These are phyloP conservation scores for Eidolon dupreanum DNA, from an alignment of 2,797 vertebrate species.

Conservation along the genomic window DNA sequence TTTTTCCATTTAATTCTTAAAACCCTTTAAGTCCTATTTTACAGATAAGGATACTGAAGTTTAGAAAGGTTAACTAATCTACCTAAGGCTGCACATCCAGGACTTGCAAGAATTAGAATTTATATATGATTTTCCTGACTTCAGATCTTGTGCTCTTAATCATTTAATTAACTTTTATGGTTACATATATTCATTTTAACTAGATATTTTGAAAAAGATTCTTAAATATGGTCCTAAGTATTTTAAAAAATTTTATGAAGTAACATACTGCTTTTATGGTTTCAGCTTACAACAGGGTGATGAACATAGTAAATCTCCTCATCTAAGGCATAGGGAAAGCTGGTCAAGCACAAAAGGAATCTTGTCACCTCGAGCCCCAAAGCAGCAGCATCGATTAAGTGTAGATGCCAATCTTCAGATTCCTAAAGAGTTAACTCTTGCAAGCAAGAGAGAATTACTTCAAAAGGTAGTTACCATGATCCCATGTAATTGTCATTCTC, in stretches of 20 bases:
- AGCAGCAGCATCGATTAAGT: slow-evolving; percentile 95
- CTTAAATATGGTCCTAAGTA: slow-evolving; percentile 13
- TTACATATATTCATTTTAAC: slow-evolving; percentile 33
- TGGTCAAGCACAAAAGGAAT: slow-evolving; percentile 90
- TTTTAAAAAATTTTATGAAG: background rate
- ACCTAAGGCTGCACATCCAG: background rate
- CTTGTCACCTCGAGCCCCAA: slow-evolving; percentile 89
- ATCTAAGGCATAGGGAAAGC: slow-evolving; percentile 91
- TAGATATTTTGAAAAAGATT: slow-evolving; percentile 30
- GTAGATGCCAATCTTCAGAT: slow-evolving; percentile 98
- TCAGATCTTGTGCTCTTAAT: background rate
- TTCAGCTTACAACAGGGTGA: slow-evolving; percentile 90
- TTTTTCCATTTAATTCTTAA: background rate
- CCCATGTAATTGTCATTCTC: background rate
- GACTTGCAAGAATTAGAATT: slow-evolving; percentile 36
- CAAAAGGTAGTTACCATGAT: slow-evolving; percentile 88
- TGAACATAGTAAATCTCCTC: slow-evolving; percentile 89
- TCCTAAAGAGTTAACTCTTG: slow-evolving; percentile 94
- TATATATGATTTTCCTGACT: slow-evolving; percentile 25
- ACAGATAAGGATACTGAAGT: slow-evolving; percentile 35
- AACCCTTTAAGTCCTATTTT: slow-evolving; percentile 9
- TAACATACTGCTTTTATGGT: slow-evolving; percentile 64
- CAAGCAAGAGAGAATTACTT: slow-evolving; percentile 96
- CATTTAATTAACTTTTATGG: slow-evolving; percentile 38
- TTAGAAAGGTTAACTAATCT: slow-evolving; percentile 42